These are phyloP conservation scores for Platichthys stellatus DNA, from an alignment of 2,113 vertebrate genomes.

Conservation along the genomic window DNA sequence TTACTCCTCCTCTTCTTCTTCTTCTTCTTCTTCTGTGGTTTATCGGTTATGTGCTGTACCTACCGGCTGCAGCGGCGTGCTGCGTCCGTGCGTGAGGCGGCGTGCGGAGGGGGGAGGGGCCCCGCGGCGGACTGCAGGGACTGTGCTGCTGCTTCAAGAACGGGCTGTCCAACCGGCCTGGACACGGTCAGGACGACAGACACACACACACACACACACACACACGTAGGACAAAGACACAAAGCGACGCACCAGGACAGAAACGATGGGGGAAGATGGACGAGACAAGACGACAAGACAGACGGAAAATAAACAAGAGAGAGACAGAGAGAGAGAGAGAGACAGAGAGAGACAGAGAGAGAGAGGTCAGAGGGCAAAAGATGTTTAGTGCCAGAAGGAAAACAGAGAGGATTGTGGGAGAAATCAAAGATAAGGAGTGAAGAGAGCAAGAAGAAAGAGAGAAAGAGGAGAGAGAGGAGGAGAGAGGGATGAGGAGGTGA, in stretches of 20 bases:
- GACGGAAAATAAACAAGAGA: conserved; percentile 21
- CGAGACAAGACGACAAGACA: conserved; percentile 34
- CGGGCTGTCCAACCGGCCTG: conserved; percentile 97
- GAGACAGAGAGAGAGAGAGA: not conserved
- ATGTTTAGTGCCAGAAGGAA: conserved; percentile 5
- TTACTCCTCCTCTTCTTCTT: no score
- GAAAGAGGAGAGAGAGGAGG: not conserved
- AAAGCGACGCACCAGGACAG: conserved; percentile 46
- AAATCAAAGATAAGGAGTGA: not conserved
- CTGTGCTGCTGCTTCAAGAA: conserved; percentile 98
- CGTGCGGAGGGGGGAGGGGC: conserved; percentile 82
- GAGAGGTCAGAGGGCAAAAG: not conserved
- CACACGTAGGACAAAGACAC: conserved; percentile 68
- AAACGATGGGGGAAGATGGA: conserved; percentile 26
- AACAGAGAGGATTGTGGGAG: conserved; percentile 34
- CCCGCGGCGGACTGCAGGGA: conserved; percentile 84
- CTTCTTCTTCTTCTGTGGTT: conserved; percentile 21
- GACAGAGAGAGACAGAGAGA: not conserved
- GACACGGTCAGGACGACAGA: conserved; percentile 66
- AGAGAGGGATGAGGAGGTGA: not conserved
- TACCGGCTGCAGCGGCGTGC: conserved; percentile 78
- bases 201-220: conserved; percentile 65
- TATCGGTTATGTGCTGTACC: conserved; percentile 64
- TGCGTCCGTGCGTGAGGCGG: conserved; percentile 72
- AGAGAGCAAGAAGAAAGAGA: not conserved